Conservation (phyloP, 2,797 vertebrate genomes). For the Rousettus madagascariensis region DNA sequence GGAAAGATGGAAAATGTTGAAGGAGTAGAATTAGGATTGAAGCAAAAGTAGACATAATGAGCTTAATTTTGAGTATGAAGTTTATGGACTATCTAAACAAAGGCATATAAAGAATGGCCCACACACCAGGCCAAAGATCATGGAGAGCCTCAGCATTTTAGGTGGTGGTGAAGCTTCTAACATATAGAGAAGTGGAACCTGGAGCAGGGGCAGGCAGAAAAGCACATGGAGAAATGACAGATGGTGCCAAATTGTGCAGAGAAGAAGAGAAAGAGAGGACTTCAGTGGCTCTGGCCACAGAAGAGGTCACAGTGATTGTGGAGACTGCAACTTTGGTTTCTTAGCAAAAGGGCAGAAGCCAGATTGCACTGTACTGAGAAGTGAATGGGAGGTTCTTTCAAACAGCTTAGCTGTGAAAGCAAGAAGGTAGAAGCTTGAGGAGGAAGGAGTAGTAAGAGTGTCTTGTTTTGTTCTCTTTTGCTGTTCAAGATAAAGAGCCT, state of each 20-base stretch:
- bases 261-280: not conserved
- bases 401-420: not conserved
- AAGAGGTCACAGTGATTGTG: not conserved
- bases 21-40: not conserved
- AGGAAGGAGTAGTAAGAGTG: not conserved
- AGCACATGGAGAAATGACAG: not conserved
- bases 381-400: not conserved
- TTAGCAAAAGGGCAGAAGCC: not conserved
- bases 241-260: not conserved
- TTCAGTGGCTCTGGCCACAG: not conserved
- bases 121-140: not conserved
- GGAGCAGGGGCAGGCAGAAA: not conserved
- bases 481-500: not conserved
- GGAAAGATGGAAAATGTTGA: not conserved
- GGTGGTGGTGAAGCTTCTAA: not conserved
- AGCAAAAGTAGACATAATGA: not conserved
- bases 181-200: not conserved
- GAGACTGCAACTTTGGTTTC: not conserved
- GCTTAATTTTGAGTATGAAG: not conserved
- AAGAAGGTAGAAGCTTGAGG: not conserved
- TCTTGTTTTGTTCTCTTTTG: constrained; percentile 9
- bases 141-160: not conserved
- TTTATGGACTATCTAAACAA: not conserved
- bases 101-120: not conserved
- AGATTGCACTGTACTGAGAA: not conserved